phyloP scores from a whole-genome alignment of 2,797 vertebrate species.

The Pterois miles region DNA sequence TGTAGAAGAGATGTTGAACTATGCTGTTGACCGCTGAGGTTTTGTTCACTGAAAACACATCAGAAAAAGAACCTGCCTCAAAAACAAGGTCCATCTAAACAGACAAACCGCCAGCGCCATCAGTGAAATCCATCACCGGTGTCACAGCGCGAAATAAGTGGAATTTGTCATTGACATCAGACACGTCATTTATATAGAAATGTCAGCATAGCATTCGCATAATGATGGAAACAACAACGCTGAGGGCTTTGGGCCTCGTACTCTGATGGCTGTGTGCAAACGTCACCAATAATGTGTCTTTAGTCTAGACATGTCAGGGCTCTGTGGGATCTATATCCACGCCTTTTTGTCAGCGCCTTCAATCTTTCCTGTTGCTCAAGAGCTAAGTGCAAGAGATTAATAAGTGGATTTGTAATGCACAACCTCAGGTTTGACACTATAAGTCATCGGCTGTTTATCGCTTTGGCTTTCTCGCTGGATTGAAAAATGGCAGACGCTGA shows the following conservation, averaged over 20 bases:
- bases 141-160: conserved; percentile 60
- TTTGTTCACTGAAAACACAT: conserved; percentile 37
- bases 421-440: conserved; percentile 77
- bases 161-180: conserved; percentile 76
- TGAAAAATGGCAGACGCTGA: conserved; percentile 75
- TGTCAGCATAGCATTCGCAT: conserved; percentile 77
- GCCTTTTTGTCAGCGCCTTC: conserved; percentile 78
- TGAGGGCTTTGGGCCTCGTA: conserved; percentile 65
- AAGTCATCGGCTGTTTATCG: conserved; percentile 82
- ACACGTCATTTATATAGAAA: conserved; percentile 79
- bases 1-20: conserved; percentile 4
- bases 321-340: conserved; percentile 75
- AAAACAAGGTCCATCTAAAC: conserved; percentile 58
- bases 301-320: conserved; percentile 73
- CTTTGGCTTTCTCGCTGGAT: conserved; percentile 62
- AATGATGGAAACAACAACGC: conserved; percentile 79
- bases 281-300: conserved; percentile 79
- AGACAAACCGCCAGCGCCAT: conserved; percentile 53
- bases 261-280: conserved; percentile 68
- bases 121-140: conserved; percentile 64
- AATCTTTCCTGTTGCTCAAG: conserved; percentile 73
- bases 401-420: conserved; percentile 80
- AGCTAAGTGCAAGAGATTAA: conserved; percentile 83
- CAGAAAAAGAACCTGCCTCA: conserved; percentile 22
- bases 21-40: conserved; percentile 36